Evolutionary conservation across 1,140 invertebrate species (phyloP).

Genomic region (Hycleus phaleratus): DNA sequence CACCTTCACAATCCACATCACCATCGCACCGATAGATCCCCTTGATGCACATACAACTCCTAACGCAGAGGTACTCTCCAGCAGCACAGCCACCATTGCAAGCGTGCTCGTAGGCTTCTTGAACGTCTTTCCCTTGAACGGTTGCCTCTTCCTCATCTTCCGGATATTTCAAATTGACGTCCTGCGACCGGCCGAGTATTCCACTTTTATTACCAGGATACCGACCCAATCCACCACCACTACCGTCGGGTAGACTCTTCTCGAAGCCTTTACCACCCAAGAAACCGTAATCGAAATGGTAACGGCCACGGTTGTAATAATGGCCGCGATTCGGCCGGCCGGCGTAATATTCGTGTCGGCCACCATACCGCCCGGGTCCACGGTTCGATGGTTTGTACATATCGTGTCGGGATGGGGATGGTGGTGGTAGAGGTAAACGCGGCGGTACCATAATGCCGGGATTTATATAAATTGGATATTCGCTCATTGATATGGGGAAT

Average conservation of each 20-base stretch:
- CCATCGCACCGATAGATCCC: constrained; percentile 46
- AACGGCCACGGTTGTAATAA: constrained; percentile 14
- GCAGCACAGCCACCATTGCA: constrained; percentile 45
- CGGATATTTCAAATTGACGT: constrained; percentile 14
- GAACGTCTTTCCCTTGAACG: constrained; percentile 36
- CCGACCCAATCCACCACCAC: not conserved
- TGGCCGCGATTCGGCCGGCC: constrained; percentile 18
- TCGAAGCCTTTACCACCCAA: constrained; percentile 20
- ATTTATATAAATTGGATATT: not conserved
- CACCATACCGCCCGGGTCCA: constrained; percentile 20
- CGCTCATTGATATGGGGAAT: constrained; percentile 1
- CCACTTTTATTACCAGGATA: not conserved
- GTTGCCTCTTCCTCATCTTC: constrained; percentile 20
- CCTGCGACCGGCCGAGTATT: constrained; percentile 22
- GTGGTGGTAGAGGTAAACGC: not conserved
- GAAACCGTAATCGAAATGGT: constrained; percentile 22
- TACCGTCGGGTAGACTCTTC: constrained; percentile 2
- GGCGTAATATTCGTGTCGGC: constrained; percentile 17
- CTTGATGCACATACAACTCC: constrained; percentile 55
- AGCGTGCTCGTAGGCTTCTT: constrained; percentile 23
- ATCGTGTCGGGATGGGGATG: not conserved
- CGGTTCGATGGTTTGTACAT: constrained; percentile 5
- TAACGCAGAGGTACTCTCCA: constrained; percentile 48
- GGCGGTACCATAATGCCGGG: not conserved
- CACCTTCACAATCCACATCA: constrained; percentile 53